These are phyloP conservation scores for Myiotriccus ornatus DNA, from an alignment of 2,797 vertebrate species.

Conservation along the genomic window DNA sequence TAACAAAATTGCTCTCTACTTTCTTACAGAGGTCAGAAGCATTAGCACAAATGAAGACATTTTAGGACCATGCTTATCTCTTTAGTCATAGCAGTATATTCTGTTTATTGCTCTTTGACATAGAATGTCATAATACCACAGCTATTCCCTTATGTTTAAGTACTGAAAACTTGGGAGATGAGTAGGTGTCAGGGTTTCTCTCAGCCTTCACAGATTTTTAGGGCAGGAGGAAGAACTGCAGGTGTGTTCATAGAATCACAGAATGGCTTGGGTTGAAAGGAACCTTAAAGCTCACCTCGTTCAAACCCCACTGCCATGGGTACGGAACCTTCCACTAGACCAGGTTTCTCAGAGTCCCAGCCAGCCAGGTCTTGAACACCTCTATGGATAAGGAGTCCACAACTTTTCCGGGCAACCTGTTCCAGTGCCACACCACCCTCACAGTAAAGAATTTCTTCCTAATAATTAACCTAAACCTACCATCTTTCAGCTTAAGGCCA, in stretches of 20 bases:
- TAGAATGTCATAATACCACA: accelerated
- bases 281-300: accelerated
- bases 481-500: neutral
- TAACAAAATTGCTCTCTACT: neutral
- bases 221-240: neutral
- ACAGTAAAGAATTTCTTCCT: neutral
- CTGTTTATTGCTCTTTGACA: neutral
- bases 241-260: neutral
- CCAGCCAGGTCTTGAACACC: neutral
- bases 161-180: neutral
- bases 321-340: neutral
- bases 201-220: neutral
- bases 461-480: neutral
- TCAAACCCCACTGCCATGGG: neutral
- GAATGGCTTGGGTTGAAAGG: neutral
- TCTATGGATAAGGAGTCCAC: neutral
- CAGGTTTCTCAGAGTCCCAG: neutral
- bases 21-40: neutral
- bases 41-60: accelerated
- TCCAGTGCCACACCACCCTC: neutral
- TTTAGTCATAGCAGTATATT: neutral
- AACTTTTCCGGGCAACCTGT: neutral
- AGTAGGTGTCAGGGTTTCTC: neutral
- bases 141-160: neutral
- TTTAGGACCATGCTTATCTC: neutral